phyloP scores from a whole-genome alignment of 1,140 invertebrate species.

The Platorchestia sp. region DNA sequence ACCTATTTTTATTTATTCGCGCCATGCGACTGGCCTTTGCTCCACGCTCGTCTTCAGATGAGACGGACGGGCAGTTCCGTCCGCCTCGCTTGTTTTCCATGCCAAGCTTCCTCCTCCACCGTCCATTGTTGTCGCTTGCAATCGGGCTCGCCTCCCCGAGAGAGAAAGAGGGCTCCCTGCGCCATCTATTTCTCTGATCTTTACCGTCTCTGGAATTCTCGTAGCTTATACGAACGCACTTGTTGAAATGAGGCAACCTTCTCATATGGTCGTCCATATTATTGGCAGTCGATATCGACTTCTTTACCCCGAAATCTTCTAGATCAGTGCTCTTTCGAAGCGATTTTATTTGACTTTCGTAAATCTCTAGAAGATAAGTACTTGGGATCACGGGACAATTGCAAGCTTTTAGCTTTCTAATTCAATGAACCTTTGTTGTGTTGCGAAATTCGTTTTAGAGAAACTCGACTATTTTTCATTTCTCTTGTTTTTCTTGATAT shows the following conservation, averaged over 20 bases:
- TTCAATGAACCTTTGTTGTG: neutral
- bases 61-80: neutral
- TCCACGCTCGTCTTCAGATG: neutral
- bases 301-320: neutral
- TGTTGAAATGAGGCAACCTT: neutral
- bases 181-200: neutral
- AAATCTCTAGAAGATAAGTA: neutral
- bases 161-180: too few species aligned
- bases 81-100: neutral
- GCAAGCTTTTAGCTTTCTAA: neutral
- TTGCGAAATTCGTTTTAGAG: neutral
- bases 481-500: too few species aligned
- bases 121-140: neutral
- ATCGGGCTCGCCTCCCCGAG: neutral
- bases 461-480: neutral
- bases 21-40: neutral
- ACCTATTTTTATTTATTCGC: neutral
- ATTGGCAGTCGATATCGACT: neutral
- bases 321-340: neutral
- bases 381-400: neutral
- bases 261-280: neutral
- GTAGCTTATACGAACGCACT: neutral
- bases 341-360: neutral
- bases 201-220: neutral
- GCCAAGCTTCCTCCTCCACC: too few species aligned